A percentile compares a stretch with the other conserved stretches of the same genome.
These are phyloP conservation scores for Danionella dracula DNA, from an alignment of 2,797 vertebrate genomes.

Conservation along the genomic window DNA sequence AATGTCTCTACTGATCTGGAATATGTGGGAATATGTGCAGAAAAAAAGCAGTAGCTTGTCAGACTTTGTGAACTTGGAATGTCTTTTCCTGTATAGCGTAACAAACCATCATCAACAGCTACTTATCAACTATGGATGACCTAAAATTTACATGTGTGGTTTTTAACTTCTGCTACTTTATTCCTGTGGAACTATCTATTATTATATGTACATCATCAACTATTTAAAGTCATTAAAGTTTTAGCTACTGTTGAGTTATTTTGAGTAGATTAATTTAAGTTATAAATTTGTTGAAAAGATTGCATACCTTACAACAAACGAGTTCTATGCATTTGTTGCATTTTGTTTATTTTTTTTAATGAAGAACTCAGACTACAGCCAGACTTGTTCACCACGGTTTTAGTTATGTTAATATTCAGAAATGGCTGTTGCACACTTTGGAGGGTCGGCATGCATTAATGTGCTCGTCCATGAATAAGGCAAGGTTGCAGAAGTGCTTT, in stretches of 20 bases:
- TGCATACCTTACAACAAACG: no score
- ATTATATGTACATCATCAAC: neutral
- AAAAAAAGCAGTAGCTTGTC: neutral
- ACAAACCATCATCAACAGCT: neutral
- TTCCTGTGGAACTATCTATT: neutral
- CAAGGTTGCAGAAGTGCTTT: conserved; percentile 21
- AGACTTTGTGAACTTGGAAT: neutral
- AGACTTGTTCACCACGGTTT: conserved; percentile 12
- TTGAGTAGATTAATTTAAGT: neutral
- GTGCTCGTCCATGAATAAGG: conserved; percentile 1
- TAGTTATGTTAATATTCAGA: conserved; percentile 13
- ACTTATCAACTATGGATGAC: neutral
- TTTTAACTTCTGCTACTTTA: conserved; percentile 1
- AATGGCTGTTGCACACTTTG: conserved; percentile 7
- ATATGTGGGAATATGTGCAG: neutral
- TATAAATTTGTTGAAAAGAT: no score
- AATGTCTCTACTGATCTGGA: conserved; percentile 6
- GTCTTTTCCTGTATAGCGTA: neutral
- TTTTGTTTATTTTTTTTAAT: no score
- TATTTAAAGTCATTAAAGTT: no score
- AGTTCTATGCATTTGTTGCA: no score
- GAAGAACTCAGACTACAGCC: neutral
- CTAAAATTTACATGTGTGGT: neutral
- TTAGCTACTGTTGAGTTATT: no score
- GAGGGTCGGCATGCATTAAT: conserved; percentile 26